Conservation (phyloP, 2,797 vertebrate species). For the Sebastes minor region DNA sequence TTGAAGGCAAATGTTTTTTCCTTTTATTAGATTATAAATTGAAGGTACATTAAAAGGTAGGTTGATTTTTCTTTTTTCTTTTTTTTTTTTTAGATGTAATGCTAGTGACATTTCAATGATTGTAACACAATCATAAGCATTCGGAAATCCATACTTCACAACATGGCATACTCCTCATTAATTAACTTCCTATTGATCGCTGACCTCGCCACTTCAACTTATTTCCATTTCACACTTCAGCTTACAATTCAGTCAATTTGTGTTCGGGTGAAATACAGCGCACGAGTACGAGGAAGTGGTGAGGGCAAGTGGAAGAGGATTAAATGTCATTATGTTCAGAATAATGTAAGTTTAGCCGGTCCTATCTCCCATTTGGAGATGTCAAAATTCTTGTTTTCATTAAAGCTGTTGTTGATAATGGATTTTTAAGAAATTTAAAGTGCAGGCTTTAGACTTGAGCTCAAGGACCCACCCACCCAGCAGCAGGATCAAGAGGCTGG, state of each 20-base stretch:
- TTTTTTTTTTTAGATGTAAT: conserved; percentile 51
- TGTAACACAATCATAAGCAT: conserved; percentile 70
- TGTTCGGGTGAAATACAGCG: conserved; percentile 27
- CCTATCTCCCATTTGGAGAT: not conserved
- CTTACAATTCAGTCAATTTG: conserved; percentile 51
- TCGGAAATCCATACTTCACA: conserved; percentile 79
- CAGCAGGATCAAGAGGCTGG: conserved; percentile 21
- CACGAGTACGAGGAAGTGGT: conserved; percentile 1
- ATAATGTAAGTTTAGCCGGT: conserved; percentile 8
- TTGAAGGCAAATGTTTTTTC: conserved; percentile 29
- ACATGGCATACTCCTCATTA: conserved; percentile 78
- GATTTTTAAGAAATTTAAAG: conserved; percentile 40
- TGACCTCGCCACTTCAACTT: conserved; percentile 75
- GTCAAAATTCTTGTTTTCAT: conserved; percentile 11
- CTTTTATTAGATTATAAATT: conserved; percentile 33
- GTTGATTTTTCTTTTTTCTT: conserved; percentile 22
- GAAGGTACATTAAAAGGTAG: conserved; percentile 55
- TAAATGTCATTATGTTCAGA: conserved; percentile 18
- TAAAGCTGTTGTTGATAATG: conserved; percentile 21
- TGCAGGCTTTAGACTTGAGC: conserved; percentile 25
- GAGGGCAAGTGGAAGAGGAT: conserved; percentile 38
- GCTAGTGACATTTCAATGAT: conserved; percentile 72
- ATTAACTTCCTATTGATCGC: conserved; percentile 84
- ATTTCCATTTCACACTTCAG: conserved; percentile 69
- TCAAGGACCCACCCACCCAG: conserved; percentile 37